These are phyloP conservation scores for Aleiodes sp. DNA, from an alignment of 1,140 invertebrate species.

Conservation along the genomic window DNA sequence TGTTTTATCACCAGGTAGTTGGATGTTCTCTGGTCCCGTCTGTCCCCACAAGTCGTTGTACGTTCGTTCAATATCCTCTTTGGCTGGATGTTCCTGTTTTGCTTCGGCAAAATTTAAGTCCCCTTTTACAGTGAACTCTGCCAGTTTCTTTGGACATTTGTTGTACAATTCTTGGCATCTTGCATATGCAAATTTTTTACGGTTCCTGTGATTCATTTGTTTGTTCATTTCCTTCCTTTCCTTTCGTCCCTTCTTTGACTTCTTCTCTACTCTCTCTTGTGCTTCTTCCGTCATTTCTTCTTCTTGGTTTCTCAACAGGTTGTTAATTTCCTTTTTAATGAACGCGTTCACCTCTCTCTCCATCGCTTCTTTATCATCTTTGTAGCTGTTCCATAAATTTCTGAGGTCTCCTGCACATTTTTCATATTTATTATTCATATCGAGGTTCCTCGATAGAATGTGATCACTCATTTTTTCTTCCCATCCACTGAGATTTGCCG, in stretches of 20 bases:
- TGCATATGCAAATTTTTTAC: neutral
- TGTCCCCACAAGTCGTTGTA: slow-evolving; percentile 7
- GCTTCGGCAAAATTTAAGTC: neutral
- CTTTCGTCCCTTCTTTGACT: too few species aligned
- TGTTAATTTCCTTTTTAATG: neutral
- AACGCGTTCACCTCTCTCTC: neutral
- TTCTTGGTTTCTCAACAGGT: neutral
- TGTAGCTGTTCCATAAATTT: too few species aligned
- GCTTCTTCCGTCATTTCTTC: neutral
- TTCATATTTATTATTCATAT: too few species aligned
- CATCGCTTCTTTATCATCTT: neutral
- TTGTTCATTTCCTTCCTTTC: too few species aligned
- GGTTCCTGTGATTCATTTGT: neutral
- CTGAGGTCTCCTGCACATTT: too few species aligned
- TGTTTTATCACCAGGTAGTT: neutral
- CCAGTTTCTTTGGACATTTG: neutral
- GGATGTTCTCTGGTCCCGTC: neutral
- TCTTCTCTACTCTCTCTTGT: neutral
- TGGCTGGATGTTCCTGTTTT: neutral
- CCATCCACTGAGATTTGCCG: too few species aligned
- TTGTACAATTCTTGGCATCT: neutral
- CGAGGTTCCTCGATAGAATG: too few species aligned
- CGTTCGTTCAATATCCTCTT: neutral
- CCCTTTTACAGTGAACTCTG: neutral
- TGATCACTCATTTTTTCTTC: too few species aligned